Base-by-base conservation (phyloP, 2,113 vertebrate genomes). In the Corythaeola cristata region DNA sequence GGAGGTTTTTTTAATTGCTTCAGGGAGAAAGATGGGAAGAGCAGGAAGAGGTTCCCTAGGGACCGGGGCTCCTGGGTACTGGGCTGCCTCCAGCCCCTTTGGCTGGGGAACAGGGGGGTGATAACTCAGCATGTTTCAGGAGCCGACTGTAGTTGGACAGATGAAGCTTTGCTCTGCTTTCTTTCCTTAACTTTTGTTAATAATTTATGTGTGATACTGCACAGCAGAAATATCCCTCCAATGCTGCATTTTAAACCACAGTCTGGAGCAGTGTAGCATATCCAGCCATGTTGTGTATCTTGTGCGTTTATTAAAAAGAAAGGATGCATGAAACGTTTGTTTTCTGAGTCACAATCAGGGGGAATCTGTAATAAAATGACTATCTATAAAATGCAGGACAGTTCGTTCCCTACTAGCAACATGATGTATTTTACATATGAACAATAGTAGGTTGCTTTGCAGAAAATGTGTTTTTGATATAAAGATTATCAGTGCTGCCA, bases 401-500 rank as follows among this genome's bases (percentile, higher is more conserved):
- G 64, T 91, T 85, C 35, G 33, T 96, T 95, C 86, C 86, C 79
- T 74, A 23, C 84, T n/a, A 59, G 59, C 67, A 89, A 73, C 47
- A 20, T 71, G 73, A 90, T 90, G 73, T 63, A 44, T 94, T 97
- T 97, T 96, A 93, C 90, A 89, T 96, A 49, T 22, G 88, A 97
- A 96, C 93, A 93, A 95, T 37, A 85, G 85, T 67, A 47, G 85
- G 69, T 50, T 53, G 72, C 86, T 95, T 95, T 60, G 85, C 93
- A 92, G 94, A 96, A 97, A 98, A 96, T 83, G 78, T 93, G 72
- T 19, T 87, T 97, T 91, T 95, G 85, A 93, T 96, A 80, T 73
- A 88, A 97, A 95, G 95, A 97, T 97, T 96, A 96, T 94, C 93
- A 74, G 77, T 73, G 93, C 93, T 94, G 74, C 95, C 94, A 94